These are phyloP conservation scores for Flexamia atlantica DNA, from an alignment of 2,888 invertebrate species.

Conservation along the genomic window DNA sequence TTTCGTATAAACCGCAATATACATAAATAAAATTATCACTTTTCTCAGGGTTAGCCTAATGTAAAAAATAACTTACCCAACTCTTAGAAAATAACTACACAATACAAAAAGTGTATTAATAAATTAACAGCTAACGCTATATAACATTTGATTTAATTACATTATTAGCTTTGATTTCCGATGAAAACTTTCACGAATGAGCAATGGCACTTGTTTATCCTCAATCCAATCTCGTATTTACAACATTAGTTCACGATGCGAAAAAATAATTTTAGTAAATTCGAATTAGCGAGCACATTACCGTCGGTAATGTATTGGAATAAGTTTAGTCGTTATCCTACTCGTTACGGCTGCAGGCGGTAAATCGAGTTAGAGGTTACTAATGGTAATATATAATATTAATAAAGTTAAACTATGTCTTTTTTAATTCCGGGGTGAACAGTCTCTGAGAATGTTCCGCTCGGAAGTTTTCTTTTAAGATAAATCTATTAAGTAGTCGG, in stretches of 20 bases:
- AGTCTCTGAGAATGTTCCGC: neutral
- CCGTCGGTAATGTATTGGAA: conserved; percentile 31
- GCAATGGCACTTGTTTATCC: conserved; percentile 56
- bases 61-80: conserved; percentile 50
- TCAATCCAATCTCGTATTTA: conserved; percentile 42
- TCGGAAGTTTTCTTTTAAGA: conserved; percentile 8
- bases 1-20: conserved; percentile 55
- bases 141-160: conserved; percentile 51
- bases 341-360: neutral
- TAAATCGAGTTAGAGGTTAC: conserved; percentile 47
- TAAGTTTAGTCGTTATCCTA: conserved; percentile 48
- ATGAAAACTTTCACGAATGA: conserved; percentile 51
- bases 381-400: conserved; percentile 50
- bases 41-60: neutral
- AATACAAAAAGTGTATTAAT: conserved; percentile 48
- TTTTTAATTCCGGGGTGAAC: conserved; percentile 19
- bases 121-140: conserved; percentile 47
- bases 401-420: conserved; percentile 57
- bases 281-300: conserved; percentile 50
- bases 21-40: conserved; percentile 59
- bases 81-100: conserved; percentile 44
- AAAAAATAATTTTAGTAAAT: conserved; percentile 48
- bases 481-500: conserved; percentile 49
- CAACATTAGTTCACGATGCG: conserved; percentile 31
- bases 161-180: conserved; percentile 36